Percentiles rank a stretch among this genome's conserved stretches.
Conservation (phyloP, 2,797 vertebrate genomes). For the Eleutherodactylus coqui region DNA sequence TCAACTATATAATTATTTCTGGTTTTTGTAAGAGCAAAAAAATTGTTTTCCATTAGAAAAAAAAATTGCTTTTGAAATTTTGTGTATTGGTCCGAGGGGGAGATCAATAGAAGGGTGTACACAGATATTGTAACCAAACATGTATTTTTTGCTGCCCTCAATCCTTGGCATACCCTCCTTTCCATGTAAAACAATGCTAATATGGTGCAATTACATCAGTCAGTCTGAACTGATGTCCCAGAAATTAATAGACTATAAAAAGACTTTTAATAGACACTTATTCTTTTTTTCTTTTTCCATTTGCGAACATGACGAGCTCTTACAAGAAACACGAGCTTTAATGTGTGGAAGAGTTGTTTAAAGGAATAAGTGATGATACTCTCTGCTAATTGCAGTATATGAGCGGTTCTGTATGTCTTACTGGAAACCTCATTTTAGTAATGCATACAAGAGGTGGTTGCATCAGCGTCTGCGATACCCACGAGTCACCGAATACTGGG, state of each 20-base stretch:
- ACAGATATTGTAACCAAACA: too few relatives aligned
- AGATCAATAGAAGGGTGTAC: too few relatives aligned
- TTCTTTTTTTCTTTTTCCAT: background rate
- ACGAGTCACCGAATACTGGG: background rate
- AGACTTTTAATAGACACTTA: background rate
- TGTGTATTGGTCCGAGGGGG: too few relatives aligned
- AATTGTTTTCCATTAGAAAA: too few relatives aligned
- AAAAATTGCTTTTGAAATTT: too few relatives aligned
- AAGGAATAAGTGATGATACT: background rate
- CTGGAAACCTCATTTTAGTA: too few relatives aligned
- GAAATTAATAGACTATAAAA: conserved; percentile 40
- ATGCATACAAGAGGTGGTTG: background rate
- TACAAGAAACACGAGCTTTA: background rate
- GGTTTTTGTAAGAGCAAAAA: too few relatives aligned
- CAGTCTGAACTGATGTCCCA: too few relatives aligned
- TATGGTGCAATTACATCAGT: background rate
- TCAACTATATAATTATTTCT: too few relatives aligned
- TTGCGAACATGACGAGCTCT: background rate
- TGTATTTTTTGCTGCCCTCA: too few relatives aligned
- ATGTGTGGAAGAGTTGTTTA: too few relatives aligned
- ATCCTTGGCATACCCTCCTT: background rate
- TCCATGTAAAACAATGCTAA: background rate
- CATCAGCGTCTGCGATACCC: background rate
- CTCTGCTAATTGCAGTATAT: background rate
- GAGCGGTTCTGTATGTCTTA: background rate